phyloP scores from a whole-genome alignment of 2,797 vertebrate species.

The Lacerta bilineata region DNA sequence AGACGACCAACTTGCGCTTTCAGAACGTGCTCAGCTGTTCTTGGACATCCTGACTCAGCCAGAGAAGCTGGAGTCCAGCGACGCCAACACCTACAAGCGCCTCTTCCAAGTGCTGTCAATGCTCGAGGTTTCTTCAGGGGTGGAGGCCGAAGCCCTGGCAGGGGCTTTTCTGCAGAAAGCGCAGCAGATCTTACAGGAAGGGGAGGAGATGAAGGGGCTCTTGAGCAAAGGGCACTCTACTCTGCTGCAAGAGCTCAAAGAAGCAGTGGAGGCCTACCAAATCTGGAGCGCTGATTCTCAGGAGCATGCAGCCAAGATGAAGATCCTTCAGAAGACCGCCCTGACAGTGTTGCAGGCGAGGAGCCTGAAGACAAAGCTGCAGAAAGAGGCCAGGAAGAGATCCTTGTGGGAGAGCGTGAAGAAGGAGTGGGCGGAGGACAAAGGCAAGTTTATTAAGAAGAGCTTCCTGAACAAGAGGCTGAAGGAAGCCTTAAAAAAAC shows the following conservation, averaged over 20 bases:
- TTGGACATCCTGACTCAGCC: slow-evolving; percentile 6
- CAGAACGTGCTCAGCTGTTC: not conserved
- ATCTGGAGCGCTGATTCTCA: not conserved
- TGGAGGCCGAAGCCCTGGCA: rapidly evolving
- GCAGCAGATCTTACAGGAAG: not conserved
- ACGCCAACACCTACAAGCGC: not conserved
- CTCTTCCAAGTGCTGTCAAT: slow-evolving; percentile 9
- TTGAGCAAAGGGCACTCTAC: rapidly evolving
- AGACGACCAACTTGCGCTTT: too few species aligned
- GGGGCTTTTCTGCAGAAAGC: not conserved
- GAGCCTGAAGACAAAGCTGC: not conserved
- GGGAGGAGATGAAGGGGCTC: not conserved
- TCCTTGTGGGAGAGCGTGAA: not conserved
- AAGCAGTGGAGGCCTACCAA: not conserved
- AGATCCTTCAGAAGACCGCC: not conserved
- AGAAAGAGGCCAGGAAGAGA: not conserved
- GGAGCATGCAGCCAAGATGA: not conserved
- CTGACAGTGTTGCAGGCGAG: not conserved
- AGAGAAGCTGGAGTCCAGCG: not conserved
- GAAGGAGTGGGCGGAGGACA: slow-evolving; percentile 2
- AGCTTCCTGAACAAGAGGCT: not conserved
- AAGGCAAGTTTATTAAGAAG: not conserved
- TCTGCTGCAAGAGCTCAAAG: not conserved
- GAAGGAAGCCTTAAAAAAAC: not conserved
- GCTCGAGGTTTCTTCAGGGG: not conserved